Evolutionary conservation across 2,888 invertebrate species (phyloP), one percentile per base, ranked within the genome.

Genomic region (Drosophila koepferae): DNA sequence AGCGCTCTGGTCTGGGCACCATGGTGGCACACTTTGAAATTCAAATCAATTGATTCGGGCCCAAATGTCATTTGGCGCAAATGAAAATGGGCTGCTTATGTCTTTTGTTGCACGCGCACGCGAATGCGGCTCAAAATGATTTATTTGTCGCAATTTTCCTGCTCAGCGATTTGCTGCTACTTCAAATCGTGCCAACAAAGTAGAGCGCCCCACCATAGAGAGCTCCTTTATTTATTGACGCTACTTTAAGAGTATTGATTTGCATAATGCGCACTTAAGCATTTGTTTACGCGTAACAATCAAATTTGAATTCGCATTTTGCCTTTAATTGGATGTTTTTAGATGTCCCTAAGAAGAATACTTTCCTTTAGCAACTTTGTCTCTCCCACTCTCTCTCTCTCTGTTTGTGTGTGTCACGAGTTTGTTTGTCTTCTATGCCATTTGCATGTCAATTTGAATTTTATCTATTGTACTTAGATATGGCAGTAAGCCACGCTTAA

Each of bases 111-210:
- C 79, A 72, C 63, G 72, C 75, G 63, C 43, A 59, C 46, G 58
- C 58, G 74, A 68, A 53, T 63, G 76, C 66, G 89, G 82, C 87
- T 89, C 85, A 77, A 89, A 90, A 91, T 90, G 91, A 91, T 90
- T 91, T 90, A 90, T 90, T 90, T 91, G 90, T 84, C 90, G 90
- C 89, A 89, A 90, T 83, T 91, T 91, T 74, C 82, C 73, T 72
- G 87, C 81, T 87, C 83, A 86, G 75, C 90, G 89, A 90, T 90
- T 88, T 86, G 86, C 77, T 36, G 55, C 63, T 63, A 71, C 67
- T 59, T 64, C 80, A 63, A 23, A 72, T 60, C 49, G 44, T n/a
- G 34, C 20, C 55, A 43, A 10, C 12, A 20, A 6, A 28, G 51
- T 14, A 0, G 16, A 12, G 36, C 3, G 6, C 36, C 40, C 4